phyloP scores from a whole-genome alignment of 2,888 invertebrate species.

The Lycophotia porphyrea region DNA sequence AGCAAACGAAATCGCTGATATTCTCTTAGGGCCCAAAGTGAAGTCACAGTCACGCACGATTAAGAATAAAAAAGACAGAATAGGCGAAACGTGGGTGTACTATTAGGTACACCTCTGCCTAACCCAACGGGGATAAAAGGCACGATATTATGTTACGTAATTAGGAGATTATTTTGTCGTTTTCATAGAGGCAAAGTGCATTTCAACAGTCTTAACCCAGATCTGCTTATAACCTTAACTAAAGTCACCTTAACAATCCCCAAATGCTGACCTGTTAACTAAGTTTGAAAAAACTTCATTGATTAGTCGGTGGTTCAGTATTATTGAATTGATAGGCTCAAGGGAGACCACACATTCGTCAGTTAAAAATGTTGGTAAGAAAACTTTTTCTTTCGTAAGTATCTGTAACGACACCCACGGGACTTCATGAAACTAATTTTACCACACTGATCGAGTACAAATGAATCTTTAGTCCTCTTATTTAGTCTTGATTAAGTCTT shows the following conservation, averaged over 20 bases:
- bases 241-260: not conserved
- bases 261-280: not conserved
- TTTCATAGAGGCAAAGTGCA: not conserved
- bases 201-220: not conserved
- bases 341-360: constrained; percentile 26
- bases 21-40: no score
- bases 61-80: no score
- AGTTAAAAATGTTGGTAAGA: constrained; percentile 39
- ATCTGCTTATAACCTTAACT: not conserved
- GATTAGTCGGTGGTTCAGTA: not conserved
- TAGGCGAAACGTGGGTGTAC: not conserved
- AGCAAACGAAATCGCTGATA: no score
- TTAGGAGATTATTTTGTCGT: no score
- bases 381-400: not conserved
- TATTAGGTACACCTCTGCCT: not conserved
- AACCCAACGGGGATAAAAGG: not conserved
- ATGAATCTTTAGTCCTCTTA: not conserved
- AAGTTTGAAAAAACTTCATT: not conserved
- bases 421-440: constrained; percentile 8
- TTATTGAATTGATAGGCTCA: constrained; percentile 8
- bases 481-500: no score
- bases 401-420: constrained; percentile 17
- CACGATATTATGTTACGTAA: not conserved
- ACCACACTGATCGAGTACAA: constrained; percentile 11
- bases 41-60: no score